Conservation (phyloP, 2,888 invertebrate species). For the Eupsilia transversa region DNA sequence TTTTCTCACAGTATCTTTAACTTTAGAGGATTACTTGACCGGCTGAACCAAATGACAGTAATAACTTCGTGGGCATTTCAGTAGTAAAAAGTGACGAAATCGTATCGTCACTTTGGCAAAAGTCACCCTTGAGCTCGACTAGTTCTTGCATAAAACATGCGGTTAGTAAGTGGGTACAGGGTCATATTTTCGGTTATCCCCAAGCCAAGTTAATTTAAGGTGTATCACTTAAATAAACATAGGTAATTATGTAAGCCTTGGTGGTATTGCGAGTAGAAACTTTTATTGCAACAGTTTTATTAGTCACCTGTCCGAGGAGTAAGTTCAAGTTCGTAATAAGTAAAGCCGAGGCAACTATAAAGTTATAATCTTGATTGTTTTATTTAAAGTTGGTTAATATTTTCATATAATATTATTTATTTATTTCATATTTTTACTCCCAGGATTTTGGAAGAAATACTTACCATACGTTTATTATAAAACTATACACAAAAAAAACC, state of each 20-base stretch:
- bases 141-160: slow-evolving; percentile 12
- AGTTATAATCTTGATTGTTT: background rate
- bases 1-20: no score
- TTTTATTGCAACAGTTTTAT: slow-evolving; percentile 36
- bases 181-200: slow-evolving; percentile 45
- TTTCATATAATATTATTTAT: no score
- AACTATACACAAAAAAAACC: background rate
- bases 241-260: slow-evolving; percentile 42
- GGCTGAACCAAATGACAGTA: no score
- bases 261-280: slow-evolving; percentile 19
- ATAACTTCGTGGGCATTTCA: no score
- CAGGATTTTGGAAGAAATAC: background rate
- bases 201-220: slow-evolving; percentile 44
- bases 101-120: background rate
- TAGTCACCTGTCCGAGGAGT: slow-evolving; percentile 20
- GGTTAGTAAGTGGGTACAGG: slow-evolving; percentile 24
- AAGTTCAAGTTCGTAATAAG: slow-evolving; percentile 40
- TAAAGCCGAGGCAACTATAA: slow-evolving; percentile 1
- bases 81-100: slow-evolving; percentile 16
- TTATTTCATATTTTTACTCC: no score
- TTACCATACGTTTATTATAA: background rate
- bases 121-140: slow-evolving; percentile 20
- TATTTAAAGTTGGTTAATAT: background rate
- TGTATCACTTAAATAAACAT: slow-evolving; percentile 36
- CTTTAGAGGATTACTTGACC: no score